Base-by-base conservation (phyloP, 2,797 vertebrate genomes). In the Hypotaenidia philippensis region DNA sequence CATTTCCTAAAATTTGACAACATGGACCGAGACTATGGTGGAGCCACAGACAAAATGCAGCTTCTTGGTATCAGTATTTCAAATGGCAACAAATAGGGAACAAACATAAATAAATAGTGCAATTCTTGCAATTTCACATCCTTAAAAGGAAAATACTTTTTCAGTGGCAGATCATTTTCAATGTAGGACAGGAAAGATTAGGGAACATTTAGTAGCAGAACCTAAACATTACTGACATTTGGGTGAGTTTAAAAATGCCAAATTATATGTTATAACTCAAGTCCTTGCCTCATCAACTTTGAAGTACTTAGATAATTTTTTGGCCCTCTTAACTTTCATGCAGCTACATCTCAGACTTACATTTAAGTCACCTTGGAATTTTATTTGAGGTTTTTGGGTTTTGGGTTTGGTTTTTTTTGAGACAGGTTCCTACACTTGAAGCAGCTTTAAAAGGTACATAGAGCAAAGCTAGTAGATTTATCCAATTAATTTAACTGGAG, bases 11-110 rank as follows among this genome's bases (percentile, higher is more conserved):
- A 89, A 41, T 57, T 31, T 79, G 32, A 32, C 10, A 72, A 44
- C 6, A 0, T 66, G 50, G 21, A 29, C 17, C 31, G 40, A 75
- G 23, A 49, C 40, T 8, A 25, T 0, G 1, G 23, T 3, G 3
- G 10, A 64, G 4, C 17, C 5, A 0, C 5, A 52, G 31, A 52
- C 52, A 68, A 71, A 87, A 82, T 26, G 40, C 1, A 49, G 3
- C 8, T 56, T 72, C 6, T 32, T 79, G 9, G 7, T 68, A 64
- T 32, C 11, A 36, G 6, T 29, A 76, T 68, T 75, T 87, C 13
- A 89, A 55, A 55, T 59, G 2, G 29, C 6, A 27, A 1, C 17
- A 6, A 83, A 55, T 2, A 31, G 9, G 40, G 61, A 78, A 57
- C 64, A 22, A 45, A 45, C 18, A 20, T 10, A 36, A 36, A 34